Evolutionary conservation across 1,140 invertebrate genomes (phyloP), one percentile per base, ranked within the genome.

Genomic region (Paramacrobiotus metropolitanus): DNA sequence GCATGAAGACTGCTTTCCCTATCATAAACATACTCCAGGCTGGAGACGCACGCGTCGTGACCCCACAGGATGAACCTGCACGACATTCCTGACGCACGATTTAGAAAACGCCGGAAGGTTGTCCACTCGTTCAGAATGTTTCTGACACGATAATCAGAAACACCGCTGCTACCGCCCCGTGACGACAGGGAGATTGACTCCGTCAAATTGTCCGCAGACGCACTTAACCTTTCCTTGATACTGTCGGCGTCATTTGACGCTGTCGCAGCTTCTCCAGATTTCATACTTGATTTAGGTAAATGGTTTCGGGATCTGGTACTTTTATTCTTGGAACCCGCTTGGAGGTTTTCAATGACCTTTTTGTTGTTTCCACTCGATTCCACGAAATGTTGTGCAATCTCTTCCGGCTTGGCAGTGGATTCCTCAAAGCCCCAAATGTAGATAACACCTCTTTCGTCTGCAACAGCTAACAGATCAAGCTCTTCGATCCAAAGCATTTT

Each of bases 381-480:
- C 48, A 24, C 48, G 24, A 20, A 55, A 24, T 55, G 48, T 24
- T 55, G 15, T 15, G 48, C 48, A 55, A 55, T 20, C 4, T 55
- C 48, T 28, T 55, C 48, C 48, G 48, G 48, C 9, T 55, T 15
- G 15, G 48, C 24, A 15, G 15, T 24, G 15, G 28, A 15, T 9
- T 55, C 48, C 28, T 55, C 48, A 24, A 20, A 55, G 48, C 48
- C 48, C 48, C 48, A 55, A 15, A 24, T 24, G 48, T 55, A 55
- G 4, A 55, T 55, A 4, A 55, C 48, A 15, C 48, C 48, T 15
- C 48, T 15, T 24, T 55, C 48, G 24, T 55, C 48, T 20, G 15
- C 15, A 9, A 55, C 48, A 15, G 28, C 24, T 24, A 55, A 24
- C 15, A 55, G 48, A 24, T 55, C 48, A 9, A 55, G 15, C 4